Base-by-base conservation (phyloP, 2,797 vertebrate species). In the Sebastes vulpes region DNA sequence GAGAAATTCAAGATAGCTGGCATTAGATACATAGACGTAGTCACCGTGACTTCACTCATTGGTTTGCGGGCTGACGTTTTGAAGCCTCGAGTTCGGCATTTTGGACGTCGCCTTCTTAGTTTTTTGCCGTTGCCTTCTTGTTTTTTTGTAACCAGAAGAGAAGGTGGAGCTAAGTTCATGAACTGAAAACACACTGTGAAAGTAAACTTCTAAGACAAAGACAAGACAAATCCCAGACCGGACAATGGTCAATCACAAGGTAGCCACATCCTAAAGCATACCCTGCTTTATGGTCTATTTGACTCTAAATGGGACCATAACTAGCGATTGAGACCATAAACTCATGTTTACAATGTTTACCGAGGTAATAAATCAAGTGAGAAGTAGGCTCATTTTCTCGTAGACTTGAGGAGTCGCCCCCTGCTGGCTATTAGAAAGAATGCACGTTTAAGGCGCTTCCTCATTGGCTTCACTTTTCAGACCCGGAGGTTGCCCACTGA, bases 381-480 rank as follows among this genome's bases (percentile, higher is more conserved):
- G 42, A 46, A 46, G 42, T 18, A 46, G 42, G 42, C 42, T 46
- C 16, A 46, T 46, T 46, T 46, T 46, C 42, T 46, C 42, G 18
- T 46, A 18, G 42, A 46, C 42, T 18, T 46, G 42, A 46, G 42
- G 42, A 46, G 42, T 46, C 42, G 16, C 16, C 42, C 42, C 42
- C 42, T 46, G 42, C 42, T 46, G 42, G 42, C 16, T 46, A 18
- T 46, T 0, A 46, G 42, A 46, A 0, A 46, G 42, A 46, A 18
- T 46, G 42, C 1, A 2, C 0, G 0, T 46, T 46, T 46, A 46
- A 18, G 42, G 0, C 0, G 16, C 42, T 46, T 18, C 38, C 38
- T 18, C 38, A 46, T 46, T 46, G 16, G 16, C 16, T 46, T 46
- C 16, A 46, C 42, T 46, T 46, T 18, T 48, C 42, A 48, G 42